Base-by-base conservation (phyloP, 1,140 invertebrate species). In the Archivesica marissinica region DNA sequence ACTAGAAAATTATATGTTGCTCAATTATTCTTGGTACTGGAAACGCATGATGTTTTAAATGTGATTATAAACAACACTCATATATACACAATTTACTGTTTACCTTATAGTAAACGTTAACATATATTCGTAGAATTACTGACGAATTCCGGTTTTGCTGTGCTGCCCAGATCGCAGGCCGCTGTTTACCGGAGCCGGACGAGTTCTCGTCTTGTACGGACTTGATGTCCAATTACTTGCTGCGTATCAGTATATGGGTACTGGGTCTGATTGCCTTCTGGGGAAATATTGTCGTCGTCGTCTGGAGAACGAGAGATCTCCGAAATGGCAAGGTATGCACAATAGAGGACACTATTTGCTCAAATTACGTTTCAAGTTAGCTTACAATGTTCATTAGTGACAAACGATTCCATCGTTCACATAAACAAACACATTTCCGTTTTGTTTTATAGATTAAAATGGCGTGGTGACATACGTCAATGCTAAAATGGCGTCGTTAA, bases 261-360 rank as follows among this genome's bases (percentile, higher is more conserved):
- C 95, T 96, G 93, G 96, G 95, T 9, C 88, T 95, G 9, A 91
- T 96, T 20, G 96, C 96, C 6, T 94, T 95, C 41, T 92, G 94
- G 38, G 96, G 96, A 38, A 96, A 96, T 90, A 77, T 95, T 3
- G 90, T 96, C 25, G 96, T 96, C 54, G 94, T 96, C 59, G 89
- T 95, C 2, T 96, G 96, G 88, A 93, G 96, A 68, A 91, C 94
- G 1, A 87, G 87, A 25, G 91, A 94, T 76, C 50, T 90, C 20
- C 64, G 90, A 64, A 88, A 92, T 38, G 87, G 89, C 52, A 93
- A 94, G 92, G 91, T 92, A 81, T 83, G 85, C 28, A 52, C 7
- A n/a, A n/a, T n/a, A n/a, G n/a, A n/a, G n/a, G n/a, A n/a, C 2
- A 30, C 11, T 75, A 7, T 75, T 30, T 17, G 30, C 11, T 11